phyloP scores from a whole-genome alignment of 2,113 vertebrate species.

The Platichthys flesus region DNA sequence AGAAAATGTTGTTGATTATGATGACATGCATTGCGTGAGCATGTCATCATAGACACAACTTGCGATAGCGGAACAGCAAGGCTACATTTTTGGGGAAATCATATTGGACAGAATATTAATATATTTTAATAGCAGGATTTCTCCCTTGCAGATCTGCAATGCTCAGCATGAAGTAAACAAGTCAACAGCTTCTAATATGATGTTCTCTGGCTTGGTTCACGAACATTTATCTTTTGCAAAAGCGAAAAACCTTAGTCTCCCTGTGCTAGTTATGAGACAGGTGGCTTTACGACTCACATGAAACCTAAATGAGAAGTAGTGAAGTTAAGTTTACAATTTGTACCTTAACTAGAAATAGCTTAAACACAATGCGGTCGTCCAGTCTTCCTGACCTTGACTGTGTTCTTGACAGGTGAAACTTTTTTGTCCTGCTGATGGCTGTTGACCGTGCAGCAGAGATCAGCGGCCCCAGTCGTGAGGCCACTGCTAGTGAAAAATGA shows the following conservation, averaged over 20 bases:
- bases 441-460: conserved; percentile 33
- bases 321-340: background rate
- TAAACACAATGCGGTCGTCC: background rate
- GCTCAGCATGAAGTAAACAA: no score
- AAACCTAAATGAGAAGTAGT: background rate
- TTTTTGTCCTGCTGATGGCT: conserved; percentile 32
- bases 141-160: no score
- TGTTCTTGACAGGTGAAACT: conserved; percentile 8
- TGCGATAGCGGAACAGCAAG: no score
- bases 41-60: no score
- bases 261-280: no score
- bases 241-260: background rate
- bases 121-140: no score
- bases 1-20: no score
- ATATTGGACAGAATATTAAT: no score
- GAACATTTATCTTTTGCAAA: no score
- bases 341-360: background rate
- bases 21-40: no score
- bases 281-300: background rate
- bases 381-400: background rate
- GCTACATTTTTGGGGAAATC: no score
- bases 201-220: background rate
- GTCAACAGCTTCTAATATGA: background rate
- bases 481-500: conserved; percentile 20
- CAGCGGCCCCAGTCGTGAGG: conserved; percentile 6